Conservation (phyloP, 2,113 vertebrate species). For the Regulus satrapa region DNA sequence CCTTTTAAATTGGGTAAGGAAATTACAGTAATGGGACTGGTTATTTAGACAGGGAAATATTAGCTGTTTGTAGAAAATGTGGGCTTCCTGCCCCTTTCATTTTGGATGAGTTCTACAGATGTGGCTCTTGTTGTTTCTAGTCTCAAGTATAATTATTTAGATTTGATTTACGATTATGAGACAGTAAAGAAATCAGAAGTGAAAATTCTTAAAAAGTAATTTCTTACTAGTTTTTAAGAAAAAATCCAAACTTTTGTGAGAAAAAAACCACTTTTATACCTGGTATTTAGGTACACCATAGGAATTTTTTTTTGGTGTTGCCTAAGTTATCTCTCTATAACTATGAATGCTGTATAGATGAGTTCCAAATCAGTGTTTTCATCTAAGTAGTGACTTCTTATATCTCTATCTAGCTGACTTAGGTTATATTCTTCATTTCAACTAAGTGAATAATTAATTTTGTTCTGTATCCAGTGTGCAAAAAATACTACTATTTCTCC, state of each 20-base stretch:
- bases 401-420: not conserved
- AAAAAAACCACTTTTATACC: too few relatives aligned
- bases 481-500: not conserved
- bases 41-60: slow-evolving; percentile 20
- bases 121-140: slow-evolving; percentile 45
- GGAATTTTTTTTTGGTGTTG: not conserved
- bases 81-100: slow-evolving; percentile 26
- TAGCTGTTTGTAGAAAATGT: slow-evolving; percentile 27
- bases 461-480: not conserved
- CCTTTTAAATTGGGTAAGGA: slow-evolving; percentile 44
- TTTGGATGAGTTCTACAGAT: slow-evolving; percentile 65
- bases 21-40: slow-evolving; percentile 28
- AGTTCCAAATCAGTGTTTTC: not conserved
- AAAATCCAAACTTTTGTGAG: not conserved
- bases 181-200: slow-evolving; percentile 27
- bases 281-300: not conserved
- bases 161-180: slow-evolving; percentile 63
- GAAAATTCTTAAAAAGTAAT: slow-evolving; percentile 16
- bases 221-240: not conserved
- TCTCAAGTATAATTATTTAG: slow-evolving; percentile 42
- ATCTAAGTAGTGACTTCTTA: not conserved
- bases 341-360: not conserved
- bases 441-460: not conserved
- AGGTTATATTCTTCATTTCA: not conserved
- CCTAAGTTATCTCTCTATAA: not conserved